Base-by-base conservation (phyloP, 2,113 vertebrate species). In the Mormoops blainvillei region DNA sequence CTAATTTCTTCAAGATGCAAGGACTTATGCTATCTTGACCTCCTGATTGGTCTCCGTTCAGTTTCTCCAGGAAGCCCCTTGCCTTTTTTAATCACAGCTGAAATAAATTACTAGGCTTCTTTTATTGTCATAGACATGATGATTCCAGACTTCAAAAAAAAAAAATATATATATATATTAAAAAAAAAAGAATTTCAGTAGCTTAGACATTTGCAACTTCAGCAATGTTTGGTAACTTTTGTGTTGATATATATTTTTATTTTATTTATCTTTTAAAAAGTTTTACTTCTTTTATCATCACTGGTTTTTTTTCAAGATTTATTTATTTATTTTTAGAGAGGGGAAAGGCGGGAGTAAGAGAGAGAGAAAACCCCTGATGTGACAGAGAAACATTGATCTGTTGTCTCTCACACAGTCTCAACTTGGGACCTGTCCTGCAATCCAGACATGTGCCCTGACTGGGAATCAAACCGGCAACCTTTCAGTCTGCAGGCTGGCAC, bases 101-200 rank as follows among this genome's bases (percentile, higher is more conserved):
- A 96, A 93, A 89, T 96, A 74, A 92, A 95, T 91, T 56, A 71
- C 38, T 36, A 67, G 36, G 14, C 13, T 84, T 85, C 43, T 92
- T 41, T 81, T 74, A 45, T 4, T 81, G 65, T 94, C 48, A 50
- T 73, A 33, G 77, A 74, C 1, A n/a, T 20, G 43, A 61, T 7
- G 50, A 45, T 85, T 80, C 14, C 14, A 70, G 22, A 58, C n/a
- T 38, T 81, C 41, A 24, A 89, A 43, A 52, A 33, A 24, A 8
- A 58, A 1, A 61, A 14, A 63, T n/a, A 54, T 67, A 91, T 15
- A 81, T 9, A 67, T 61, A 11, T 7, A 48, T 20, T n/a, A n/a
- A n/a, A n/a, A 26, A 58, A 73, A 74, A 56, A 74, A 11, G 1
- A 4, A 56, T 91, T 92, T 93, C 28, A 56, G 82, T 38, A 76